These are phyloP conservation scores for Pyrgus malvae DNA, from an alignment of 2,888 invertebrate species.

Conservation along the genomic window DNA sequence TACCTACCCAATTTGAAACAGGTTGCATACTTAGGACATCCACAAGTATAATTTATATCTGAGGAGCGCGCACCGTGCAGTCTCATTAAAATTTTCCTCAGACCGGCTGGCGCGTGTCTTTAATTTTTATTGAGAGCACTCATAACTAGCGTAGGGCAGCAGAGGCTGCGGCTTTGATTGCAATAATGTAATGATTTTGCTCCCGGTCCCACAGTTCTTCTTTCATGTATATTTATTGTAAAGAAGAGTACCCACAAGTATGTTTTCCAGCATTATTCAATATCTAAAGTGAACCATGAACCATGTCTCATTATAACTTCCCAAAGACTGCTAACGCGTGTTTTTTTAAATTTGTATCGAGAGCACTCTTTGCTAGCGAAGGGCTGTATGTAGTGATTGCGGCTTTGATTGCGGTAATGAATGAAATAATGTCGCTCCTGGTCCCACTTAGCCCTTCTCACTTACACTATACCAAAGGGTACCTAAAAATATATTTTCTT, in stretches of 20 bases:
- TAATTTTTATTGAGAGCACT: constrained; percentile 82
- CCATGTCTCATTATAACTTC: no score
- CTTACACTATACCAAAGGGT: constrained; percentile 16
- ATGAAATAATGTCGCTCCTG: no score
- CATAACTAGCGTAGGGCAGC: constrained; percentile 64
- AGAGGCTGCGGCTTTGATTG: constrained; percentile 76
- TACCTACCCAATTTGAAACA: constrained; percentile 36
- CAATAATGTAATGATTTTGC: constrained; percentile 80
- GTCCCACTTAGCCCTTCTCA: neutral
- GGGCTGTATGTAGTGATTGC: constrained; percentile 27
- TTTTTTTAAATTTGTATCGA: constrained; percentile 73
- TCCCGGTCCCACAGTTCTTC: constrained; percentile 55
- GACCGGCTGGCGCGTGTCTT: constrained; percentile 80
- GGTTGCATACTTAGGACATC: constrained; percentile 32
- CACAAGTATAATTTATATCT: constrained; percentile 45
- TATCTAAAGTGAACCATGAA: no score
- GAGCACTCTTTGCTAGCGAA: constrained; percentile 55
- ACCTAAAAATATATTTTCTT: constrained; percentile 46
- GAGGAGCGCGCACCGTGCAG: constrained; percentile 63
- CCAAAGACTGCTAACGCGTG: no score
- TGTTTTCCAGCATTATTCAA: constrained; percentile 76
- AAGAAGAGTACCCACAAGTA: constrained; percentile 37
- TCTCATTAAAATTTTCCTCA: constrained; percentile 82
- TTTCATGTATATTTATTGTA: no score
- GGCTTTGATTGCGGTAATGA: no score